These are phyloP conservation scores for Habropoda laboriosa DNA, from an alignment of 1,140 invertebrate genomes.

Conservation along the genomic window DNA sequence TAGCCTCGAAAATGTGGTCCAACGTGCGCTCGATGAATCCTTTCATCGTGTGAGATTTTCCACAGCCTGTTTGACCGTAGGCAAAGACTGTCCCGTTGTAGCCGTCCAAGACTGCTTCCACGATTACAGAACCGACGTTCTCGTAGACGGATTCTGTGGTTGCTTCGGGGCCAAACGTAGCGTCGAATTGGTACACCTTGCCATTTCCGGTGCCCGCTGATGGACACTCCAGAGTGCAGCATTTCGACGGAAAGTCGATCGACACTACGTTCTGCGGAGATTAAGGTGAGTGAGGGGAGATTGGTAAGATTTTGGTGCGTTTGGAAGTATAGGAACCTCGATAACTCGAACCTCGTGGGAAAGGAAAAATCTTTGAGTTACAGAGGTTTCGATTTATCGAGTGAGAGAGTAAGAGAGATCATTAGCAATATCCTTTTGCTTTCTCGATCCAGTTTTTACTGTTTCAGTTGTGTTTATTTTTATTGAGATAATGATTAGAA, in stretches of 20 bases:
- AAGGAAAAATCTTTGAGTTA: too few relatives aligned
- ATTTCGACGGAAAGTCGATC: conserved; percentile 88
- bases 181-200: conserved; percentile 79
- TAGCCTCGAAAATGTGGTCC: conserved; percentile 96
- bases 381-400: too few relatives aligned
- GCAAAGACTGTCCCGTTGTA: conserved; percentile 95
- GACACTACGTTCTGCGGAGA: conserved; percentile 86
- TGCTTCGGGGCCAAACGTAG: conserved; percentile 72
- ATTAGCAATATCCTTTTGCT: too few relatives aligned
- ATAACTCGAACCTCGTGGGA: too few relatives aligned
- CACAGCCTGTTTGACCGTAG: conserved; percentile 94
- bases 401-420: too few relatives aligned
- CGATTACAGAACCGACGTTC: conserved; percentile 77
- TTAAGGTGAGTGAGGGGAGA: too few relatives aligned
- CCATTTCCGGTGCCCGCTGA: conserved; percentile 58
- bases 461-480: too few relatives aligned
- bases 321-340: too few relatives aligned
- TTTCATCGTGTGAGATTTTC: conserved; percentile 92
- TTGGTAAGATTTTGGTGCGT: too few relatives aligned
- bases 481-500: too few relatives aligned
- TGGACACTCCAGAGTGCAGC: conserved; percentile 88
- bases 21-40: conserved; percentile 92
- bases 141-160: conserved; percentile 78
- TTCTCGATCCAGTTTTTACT: too few relatives aligned
- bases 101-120: conserved; percentile 91